Evolutionary conservation across 2,797 vertebrate genomes (phyloP).

Genomic region (Xyrichtys novacula): DNA sequence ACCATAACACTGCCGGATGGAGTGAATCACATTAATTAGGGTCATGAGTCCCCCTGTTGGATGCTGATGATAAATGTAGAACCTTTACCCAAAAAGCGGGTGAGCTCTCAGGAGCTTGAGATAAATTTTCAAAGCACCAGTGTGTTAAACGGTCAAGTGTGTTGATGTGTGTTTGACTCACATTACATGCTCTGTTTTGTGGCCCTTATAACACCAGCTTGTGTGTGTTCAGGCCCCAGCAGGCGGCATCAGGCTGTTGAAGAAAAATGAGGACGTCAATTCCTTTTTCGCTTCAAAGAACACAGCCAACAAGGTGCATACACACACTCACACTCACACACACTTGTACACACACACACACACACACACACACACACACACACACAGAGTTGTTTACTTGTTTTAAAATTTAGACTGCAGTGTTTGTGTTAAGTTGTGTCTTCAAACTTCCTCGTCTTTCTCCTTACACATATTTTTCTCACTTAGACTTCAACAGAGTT

Average conservation of each 20-base stretch:
- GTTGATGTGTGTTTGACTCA: too few relatives aligned
- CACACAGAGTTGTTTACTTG: background rate
- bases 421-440: background rate
- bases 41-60: too few relatives aligned
- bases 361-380: background rate
- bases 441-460: background rate
- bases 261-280: conserved; percentile 89
- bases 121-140: too few relatives aligned
- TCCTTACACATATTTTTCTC: conserved; percentile 7
- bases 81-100: too few relatives aligned
- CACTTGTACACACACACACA: background rate
- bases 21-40: too few relatives aligned
- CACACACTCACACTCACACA: background rate
- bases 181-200: too few relatives aligned
- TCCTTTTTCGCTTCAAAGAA: conserved; percentile 58
- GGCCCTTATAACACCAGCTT: background rate
- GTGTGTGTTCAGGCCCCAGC: conserved; percentile 76
- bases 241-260: conserved; percentile 89
- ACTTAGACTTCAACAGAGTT: conserved; percentile 82
- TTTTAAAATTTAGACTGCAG: too few relatives aligned
- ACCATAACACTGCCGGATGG: too few relatives aligned
- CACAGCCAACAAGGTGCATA: conserved; percentile 74
- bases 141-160: too few relatives aligned
- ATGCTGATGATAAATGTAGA: too few relatives aligned
- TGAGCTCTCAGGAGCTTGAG: too few relatives aligned